Conservation (phyloP, 2,797 vertebrate genomes). For the Ctenopoma kingsleyae region DNA sequence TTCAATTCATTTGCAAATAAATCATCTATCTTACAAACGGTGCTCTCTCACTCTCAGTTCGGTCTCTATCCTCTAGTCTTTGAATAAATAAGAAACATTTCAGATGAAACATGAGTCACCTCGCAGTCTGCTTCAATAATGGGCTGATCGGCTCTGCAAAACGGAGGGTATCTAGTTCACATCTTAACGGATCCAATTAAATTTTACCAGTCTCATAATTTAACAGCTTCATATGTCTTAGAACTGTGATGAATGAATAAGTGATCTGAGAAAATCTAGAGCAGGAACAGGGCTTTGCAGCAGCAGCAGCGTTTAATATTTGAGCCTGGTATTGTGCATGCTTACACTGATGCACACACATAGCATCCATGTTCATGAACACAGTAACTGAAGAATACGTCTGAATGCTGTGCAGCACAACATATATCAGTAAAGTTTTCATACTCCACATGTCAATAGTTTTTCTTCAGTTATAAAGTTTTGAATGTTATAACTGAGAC, state of each 20-base stretch:
- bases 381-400: constrained; percentile 7
- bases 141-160: not conserved
- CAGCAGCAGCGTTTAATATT: constrained; percentile 3
- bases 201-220: constrained; percentile 30
- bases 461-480: constrained; percentile 10
- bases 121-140: constrained; percentile 12
- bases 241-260: constrained; percentile 41
- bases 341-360: not conserved
- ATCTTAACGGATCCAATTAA: constrained; percentile 35
- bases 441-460: not conserved
- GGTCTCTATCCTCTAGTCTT: not conserved
- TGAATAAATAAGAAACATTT: constrained; percentile 8
- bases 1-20: not conserved
- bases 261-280: constrained; percentile 46
- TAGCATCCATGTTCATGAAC: not conserved
- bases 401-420: not conserved
- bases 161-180: constrained; percentile 1
- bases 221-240: constrained; percentile 16
- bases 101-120: constrained; percentile 9
- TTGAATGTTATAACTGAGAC: constrained; percentile 10
- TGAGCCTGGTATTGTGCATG: constrained; percentile 6
- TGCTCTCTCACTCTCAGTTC: not conserved
- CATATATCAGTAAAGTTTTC: not conserved
- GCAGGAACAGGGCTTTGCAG: constrained; percentile 5
- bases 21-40: not conserved